These are phyloP conservation scores for Empidonax alnorum DNA, from an alignment of 2,113 vertebrate species.

Conservation along the genomic window DNA sequence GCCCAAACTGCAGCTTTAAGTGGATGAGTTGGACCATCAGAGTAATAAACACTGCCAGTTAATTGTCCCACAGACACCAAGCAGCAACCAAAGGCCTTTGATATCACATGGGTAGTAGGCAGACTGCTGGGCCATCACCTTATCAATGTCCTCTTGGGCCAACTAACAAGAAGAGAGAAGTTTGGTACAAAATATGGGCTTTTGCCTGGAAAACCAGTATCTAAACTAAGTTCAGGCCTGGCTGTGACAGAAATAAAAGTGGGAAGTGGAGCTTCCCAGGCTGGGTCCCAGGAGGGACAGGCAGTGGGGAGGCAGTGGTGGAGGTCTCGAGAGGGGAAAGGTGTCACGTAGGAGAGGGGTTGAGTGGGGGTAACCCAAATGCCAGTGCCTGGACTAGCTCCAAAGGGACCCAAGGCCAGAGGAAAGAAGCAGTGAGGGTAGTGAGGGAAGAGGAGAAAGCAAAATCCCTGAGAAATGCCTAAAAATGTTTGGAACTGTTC, in stretches of 20 bases:
- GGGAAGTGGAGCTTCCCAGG: not conserved
- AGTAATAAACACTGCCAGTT: not conserved
- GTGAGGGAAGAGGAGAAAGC: not conserved
- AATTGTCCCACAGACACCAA: not conserved
- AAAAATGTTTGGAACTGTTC: not conserved
- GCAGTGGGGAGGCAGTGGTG: rapidly evolving
- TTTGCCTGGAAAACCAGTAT: not conserved
- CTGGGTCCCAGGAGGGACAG: not conserved
- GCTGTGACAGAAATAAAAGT: not conserved
- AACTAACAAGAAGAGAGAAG: not conserved
- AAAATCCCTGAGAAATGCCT: not conserved
- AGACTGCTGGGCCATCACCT: not conserved
- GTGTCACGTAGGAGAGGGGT: not conserved
- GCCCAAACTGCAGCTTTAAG: not conserved
- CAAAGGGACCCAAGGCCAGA: not conserved
- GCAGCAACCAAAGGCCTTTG: not conserved
- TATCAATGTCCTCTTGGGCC: not conserved
- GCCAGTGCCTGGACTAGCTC: not conserved
- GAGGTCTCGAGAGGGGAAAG: not conserved
- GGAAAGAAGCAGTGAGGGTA: not conserved
- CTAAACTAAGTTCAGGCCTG: not conserved
- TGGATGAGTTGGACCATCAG: not conserved
- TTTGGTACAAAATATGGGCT: not conserved
- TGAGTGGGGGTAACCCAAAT: not conserved
- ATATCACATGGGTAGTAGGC: not conserved